Percentiles rank a stretch among this genome's conserved stretches.
phyloP scores from a whole-genome alignment of 2,113 vertebrate species.

The Pangasianodon gigas region DNA sequence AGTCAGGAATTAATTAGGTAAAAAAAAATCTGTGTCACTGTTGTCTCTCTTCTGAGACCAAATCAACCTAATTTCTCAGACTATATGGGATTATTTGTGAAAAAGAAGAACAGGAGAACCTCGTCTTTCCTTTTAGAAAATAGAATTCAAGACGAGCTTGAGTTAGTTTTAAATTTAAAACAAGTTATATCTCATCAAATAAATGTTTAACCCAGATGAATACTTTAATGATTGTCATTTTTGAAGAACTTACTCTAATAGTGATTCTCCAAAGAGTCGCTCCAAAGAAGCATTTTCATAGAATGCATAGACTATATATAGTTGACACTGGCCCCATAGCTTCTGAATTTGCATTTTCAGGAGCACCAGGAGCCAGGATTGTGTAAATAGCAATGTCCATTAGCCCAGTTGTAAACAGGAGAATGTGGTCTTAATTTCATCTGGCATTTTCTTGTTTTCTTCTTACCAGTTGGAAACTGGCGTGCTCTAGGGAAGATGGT shows the following conservation, averaged over 20 bases:
- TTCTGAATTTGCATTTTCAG: neutral
- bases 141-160: neutral
- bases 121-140: conserved; percentile 3
- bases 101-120: conserved; percentile 16
- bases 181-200: neutral
- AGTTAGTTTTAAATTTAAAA: neutral
- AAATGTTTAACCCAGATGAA: neutral
- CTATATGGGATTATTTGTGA: conserved; percentile 2
- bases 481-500: neutral
- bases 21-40: conserved; percentile 61
- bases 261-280: neutral
- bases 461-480: neutral
- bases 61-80: conserved; percentile 40
- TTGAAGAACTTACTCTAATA: neutral
- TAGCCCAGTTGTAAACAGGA: conserved; percentile 27
- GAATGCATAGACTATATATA: neutral
- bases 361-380: neutral
- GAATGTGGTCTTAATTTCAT: neutral
- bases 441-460: neutral
- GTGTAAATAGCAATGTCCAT: conserved; percentile 33
- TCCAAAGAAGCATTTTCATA: neutral
- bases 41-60: conserved; percentile 61
- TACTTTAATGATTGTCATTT: neutral
- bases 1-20: conserved; percentile 70
- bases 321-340: neutral